These are phyloP conservation scores for Garra rufa DNA, from an alignment of 2,113 vertebrate species.

Conservation along the genomic window DNA sequence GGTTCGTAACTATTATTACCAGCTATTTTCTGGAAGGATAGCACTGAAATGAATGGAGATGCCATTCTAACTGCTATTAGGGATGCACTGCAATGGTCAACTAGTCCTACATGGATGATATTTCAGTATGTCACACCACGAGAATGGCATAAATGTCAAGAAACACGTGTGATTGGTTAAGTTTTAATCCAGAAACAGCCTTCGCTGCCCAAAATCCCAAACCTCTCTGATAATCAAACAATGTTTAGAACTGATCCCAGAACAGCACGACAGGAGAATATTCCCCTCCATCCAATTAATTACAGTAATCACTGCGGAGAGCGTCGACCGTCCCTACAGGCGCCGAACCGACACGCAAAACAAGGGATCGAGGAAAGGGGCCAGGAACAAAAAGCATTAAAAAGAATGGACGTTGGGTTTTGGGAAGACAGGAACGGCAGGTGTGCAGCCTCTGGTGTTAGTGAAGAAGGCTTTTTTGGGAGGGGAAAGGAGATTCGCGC, in stretches of 20 bases:
- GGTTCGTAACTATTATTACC: not conserved
- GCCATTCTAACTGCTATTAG: no score
- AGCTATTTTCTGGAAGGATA: not conserved
- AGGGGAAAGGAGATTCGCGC: conserved; percentile 20
- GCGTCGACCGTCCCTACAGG: not conserved
- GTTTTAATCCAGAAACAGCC: not conserved
- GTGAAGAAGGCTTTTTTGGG: conserved; percentile 35
- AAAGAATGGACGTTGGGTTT: not conserved
- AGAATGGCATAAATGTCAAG: not conserved
- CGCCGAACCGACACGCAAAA: not conserved
- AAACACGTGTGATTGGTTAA: no score
- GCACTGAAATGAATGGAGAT: not conserved
- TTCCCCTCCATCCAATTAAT: conserved; percentile 54
- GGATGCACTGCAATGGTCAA: not conserved
- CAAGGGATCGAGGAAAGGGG: not conserved
- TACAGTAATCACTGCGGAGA: conserved; percentile 55
- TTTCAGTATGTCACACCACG: no score
- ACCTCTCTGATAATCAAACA: not conserved
- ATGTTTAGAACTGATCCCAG: conserved; percentile 1
- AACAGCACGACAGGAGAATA: conserved; percentile 7
- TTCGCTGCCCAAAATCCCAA: not conserved
- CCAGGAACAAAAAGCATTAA: not conserved
- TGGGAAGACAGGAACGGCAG: conserved; percentile 42
- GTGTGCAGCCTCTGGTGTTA: conserved; percentile 48
- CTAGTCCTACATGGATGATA: no score